Evolutionary conservation across 2,113 vertebrate genomes (phyloP).

Genomic region (Semnornis frantzii): DNA sequence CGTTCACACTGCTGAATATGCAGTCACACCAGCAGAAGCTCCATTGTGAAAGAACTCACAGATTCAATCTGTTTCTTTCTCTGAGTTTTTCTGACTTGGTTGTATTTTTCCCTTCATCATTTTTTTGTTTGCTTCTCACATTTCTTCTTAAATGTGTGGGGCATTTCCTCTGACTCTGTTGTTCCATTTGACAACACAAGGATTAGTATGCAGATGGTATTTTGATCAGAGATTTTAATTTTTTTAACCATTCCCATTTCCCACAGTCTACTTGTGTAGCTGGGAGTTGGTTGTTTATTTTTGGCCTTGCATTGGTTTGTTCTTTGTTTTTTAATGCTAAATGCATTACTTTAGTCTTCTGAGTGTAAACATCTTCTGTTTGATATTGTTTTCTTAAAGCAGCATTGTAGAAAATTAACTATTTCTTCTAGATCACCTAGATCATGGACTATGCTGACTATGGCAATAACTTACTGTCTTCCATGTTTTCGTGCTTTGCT

Average conservation of each 20-base stretch:
- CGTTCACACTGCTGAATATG: slow-evolving; percentile 59
- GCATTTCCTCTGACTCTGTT: slow-evolving; percentile 38
- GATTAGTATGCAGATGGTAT: slow-evolving; percentile 69
- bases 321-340: background rate
- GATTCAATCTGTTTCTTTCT: slow-evolving; percentile 65
- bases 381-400: background rate
- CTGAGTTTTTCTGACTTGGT: slow-evolving; percentile 53
- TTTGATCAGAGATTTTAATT: slow-evolving; percentile 32
- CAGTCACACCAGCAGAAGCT: slow-evolving; percentile 48
- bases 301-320: background rate
- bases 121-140: slow-evolving; percentile 40
- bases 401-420: slow-evolving; percentile 12
- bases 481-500: background rate
- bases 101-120: slow-evolving; percentile 31
- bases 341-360: slow-evolving; percentile 2
- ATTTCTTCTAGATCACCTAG: background rate
- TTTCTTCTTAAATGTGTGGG: slow-evolving; percentile 34
- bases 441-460: background rate
- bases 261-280: slow-evolving; percentile 43
- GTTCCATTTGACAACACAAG: slow-evolving; percentile 65
- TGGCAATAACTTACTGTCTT: background rate
- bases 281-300: slow-evolving; percentile 12
- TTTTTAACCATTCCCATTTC: slow-evolving; percentile 46
- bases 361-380: slow-evolving; percentile 48
- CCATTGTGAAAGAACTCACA: slow-evolving; percentile 12